A percentile compares a stretch with the other conserved stretches of the same genome.
phyloP scores from a whole-genome alignment of 2,113 vertebrate genomes.

The Xerus inauris region DNA sequence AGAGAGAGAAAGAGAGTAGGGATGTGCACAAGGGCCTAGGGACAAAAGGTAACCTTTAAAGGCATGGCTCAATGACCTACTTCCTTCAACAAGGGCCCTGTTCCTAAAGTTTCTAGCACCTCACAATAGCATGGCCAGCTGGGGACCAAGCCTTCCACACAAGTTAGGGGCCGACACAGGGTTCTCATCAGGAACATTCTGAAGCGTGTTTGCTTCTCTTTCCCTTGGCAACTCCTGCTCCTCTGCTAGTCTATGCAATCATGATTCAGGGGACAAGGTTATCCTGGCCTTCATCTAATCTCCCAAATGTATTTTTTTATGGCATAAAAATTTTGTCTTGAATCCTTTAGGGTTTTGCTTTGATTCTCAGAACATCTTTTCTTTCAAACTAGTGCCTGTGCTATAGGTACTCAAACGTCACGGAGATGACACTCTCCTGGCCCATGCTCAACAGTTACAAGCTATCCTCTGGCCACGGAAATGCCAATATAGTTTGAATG shows the following conservation, averaged over 20 bases:
- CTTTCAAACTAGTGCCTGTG: conserved; percentile 40
- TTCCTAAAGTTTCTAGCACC: neutral
- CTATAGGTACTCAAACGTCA: neutral
- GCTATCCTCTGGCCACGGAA: neutral
- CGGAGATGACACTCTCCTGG: neutral
- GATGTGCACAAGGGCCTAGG: neutral
- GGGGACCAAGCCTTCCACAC: neutral
- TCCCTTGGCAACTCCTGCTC: neutral
- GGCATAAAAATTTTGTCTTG: conserved; percentile 18
- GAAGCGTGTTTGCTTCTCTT: neutral
- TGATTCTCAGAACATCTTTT: conserved; percentile 61
- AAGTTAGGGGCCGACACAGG: no score
- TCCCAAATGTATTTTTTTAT: conserved; percentile 45
- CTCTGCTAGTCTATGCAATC: neutral
- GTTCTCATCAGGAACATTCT: no score
- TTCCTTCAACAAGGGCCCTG: neutral
- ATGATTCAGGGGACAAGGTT: neutral
- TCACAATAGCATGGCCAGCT: neutral
- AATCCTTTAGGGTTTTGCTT: conserved; percentile 35
- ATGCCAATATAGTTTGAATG: neutral
- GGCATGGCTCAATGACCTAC: neutral
- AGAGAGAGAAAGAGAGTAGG: no score
- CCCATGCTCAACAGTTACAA: neutral
- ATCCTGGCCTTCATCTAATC: neutral
- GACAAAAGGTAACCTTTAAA: neutral